Conservation (phyloP, 2,113 vertebrate species). For the Notarius quadriscutis region DNA sequence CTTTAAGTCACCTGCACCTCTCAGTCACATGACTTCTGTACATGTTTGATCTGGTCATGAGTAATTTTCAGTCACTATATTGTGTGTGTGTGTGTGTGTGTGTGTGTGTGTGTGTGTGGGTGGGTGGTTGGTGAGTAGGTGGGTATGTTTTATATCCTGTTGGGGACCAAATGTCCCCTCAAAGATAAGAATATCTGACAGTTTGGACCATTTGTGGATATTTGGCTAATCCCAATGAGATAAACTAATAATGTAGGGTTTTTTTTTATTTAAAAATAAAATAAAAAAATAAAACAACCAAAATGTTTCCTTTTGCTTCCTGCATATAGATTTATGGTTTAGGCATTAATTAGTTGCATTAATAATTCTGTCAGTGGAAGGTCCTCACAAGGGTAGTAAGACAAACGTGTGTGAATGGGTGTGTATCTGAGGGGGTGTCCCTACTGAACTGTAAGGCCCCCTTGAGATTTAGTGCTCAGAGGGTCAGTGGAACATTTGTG, state of each 20-base stretch:
- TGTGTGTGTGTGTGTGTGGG: neutral
- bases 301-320: neutral
- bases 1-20: slow-evolving; percentile 23
- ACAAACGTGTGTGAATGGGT: neutral
- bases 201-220: neutral
- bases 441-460: slow-evolving; percentile 12
- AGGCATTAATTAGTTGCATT: neutral
- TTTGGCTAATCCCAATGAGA: neutral
- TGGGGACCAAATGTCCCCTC: neutral
- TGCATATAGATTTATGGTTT: neutral
- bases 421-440: slow-evolving; percentile 46
- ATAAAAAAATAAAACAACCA: neutral
- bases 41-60: neutral
- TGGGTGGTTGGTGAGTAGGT: neutral
- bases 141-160: neutral
- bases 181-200: neutral
- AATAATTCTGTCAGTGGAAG: too few species aligned
- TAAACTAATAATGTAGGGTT: neutral
- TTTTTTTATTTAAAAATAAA: too few species aligned
- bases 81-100: neutral
- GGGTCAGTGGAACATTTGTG: slow-evolving; percentile 42
- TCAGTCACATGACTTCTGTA: slow-evolving; percentile 1
- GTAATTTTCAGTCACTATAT: neutral
- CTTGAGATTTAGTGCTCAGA: slow-evolving; percentile 35
- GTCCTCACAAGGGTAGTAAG: too few species aligned